phyloP scores from a whole-genome alignment of 2,797 vertebrate genomes.

The Jordanella pulchra region DNA sequence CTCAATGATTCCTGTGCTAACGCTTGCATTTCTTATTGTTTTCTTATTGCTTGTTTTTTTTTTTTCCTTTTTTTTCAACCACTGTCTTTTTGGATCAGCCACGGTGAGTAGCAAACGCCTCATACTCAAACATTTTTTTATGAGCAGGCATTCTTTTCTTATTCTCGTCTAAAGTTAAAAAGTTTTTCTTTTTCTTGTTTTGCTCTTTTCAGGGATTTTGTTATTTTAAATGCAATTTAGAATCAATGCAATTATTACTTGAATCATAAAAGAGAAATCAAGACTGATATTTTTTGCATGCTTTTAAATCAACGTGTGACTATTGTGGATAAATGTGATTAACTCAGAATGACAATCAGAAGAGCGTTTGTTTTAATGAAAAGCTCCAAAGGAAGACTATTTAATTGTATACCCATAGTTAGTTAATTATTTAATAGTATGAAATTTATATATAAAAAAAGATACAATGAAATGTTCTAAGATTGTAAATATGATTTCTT shows the following conservation, averaged over 20 bases:
- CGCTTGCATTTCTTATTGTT: slow-evolving; percentile 51
- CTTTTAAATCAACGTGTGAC: slow-evolving; percentile 6
- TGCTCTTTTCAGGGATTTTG: background rate
- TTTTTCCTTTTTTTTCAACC: slow-evolving; percentile 18
- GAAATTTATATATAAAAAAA: background rate
- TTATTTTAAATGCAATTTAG: background rate
- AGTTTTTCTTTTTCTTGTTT: slow-evolving; percentile 29
- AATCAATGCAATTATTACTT: background rate
- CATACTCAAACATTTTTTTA: slow-evolving; percentile 60
- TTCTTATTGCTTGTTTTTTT: no score
- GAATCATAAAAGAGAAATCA: background rate
- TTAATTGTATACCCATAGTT: slow-evolving; percentile 47
- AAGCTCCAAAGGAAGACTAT: slow-evolving; percentile 57
- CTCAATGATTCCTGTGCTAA: slow-evolving; percentile 79
- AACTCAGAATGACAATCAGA: slow-evolving; percentile 65
- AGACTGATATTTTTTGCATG: slow-evolving; percentile 9
- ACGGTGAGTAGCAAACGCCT: slow-evolving; percentile 76
- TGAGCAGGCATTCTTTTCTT: slow-evolving; percentile 43
- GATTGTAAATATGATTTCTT: slow-evolving; percentile 5
- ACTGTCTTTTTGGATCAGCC: slow-evolving; percentile 65
- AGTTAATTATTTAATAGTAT: background rate
- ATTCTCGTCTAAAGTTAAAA: slow-evolving; percentile 23
- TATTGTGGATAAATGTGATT: slow-evolving; percentile 66
- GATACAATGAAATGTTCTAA: slow-evolving; percentile 41
- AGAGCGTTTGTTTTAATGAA: slow-evolving; percentile 71